These are phyloP conservation scores for Hemaris fuciformis DNA, from an alignment of 2,888 invertebrate species.

Conservation along the genomic window DNA sequence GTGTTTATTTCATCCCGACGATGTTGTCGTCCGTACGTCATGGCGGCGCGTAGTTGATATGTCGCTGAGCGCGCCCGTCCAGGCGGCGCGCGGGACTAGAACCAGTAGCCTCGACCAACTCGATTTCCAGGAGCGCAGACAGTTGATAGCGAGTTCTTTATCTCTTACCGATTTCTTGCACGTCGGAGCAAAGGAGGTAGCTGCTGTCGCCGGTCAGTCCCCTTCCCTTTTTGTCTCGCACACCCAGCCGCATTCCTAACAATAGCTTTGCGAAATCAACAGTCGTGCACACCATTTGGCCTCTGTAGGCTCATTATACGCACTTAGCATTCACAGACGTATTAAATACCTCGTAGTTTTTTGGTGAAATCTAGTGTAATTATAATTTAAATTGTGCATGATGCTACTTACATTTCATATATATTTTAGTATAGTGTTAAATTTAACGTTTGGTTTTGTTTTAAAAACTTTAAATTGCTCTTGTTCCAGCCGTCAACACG, in stretches of 20 bases:
- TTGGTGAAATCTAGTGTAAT: background rate
- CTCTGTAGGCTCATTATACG: constrained; percentile 14
- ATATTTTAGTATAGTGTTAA: background rate
- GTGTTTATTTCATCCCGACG: constrained; percentile 56
- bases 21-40: constrained; percentile 57
- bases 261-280: constrained; percentile 66
- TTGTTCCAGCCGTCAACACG: constrained; percentile 36
- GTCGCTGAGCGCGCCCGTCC: constrained; percentile 78
- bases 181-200: constrained; percentile 84
- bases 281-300: constrained; percentile 11
- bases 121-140: constrained; percentile 95
- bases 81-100: constrained; percentile 80
- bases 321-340: constrained; percentile 15
- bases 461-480: background rate
- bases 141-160: constrained; percentile 92
- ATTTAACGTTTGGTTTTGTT: background rate
- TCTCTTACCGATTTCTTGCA: constrained; percentile 92
- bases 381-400: background rate
- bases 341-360: constrained; percentile 1
- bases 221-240: constrained; percentile 44
- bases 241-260: constrained; percentile 59
- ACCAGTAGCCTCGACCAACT: constrained; percentile 94
- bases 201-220: constrained; percentile 76
- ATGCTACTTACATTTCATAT: background rate
- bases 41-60: constrained; percentile 78